These are phyloP conservation scores for Heliconius eleuchia DNA, from an alignment of 1,140 invertebrate genomes.

Conservation along the genomic window DNA sequence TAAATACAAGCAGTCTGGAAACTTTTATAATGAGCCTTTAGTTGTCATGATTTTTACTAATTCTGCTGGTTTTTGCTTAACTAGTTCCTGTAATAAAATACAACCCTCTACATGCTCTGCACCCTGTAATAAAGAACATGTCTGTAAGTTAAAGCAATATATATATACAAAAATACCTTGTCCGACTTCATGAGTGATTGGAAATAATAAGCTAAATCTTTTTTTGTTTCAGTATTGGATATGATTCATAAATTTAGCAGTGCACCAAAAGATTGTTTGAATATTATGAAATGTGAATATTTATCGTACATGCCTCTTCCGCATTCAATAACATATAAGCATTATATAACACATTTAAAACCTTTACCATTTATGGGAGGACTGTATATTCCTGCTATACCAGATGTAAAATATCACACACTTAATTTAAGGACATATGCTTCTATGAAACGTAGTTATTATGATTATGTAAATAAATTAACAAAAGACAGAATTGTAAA, in stretches of 20 bases:
- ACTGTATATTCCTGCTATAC: conserved; percentile 63
- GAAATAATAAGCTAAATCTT: background rate
- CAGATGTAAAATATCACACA: conserved; percentile 61
- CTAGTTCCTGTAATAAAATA: conserved; percentile 53
- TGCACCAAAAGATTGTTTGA: conserved; percentile 64
- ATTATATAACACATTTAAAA: conserved; percentile 47
- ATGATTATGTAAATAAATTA: conserved; percentile 52
- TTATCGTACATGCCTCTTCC: conserved; percentile 60
- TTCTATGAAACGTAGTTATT: conserved; percentile 55
- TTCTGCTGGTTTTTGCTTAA: conserved; percentile 44
- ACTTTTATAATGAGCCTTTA: conserved; percentile 60
- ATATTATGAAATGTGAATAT: conserved; percentile 54
- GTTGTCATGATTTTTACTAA: conserved; percentile 68
- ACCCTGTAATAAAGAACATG: conserved; percentile 62
- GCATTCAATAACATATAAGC: conserved; percentile 51
- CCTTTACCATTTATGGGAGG: conserved; percentile 55
- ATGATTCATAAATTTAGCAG: conserved; percentile 54
- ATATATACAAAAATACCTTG: too few relatives aligned
- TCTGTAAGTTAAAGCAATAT: conserved; percentile 52
- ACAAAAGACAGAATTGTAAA: conserved; percentile 58
- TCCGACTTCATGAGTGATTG: background rate
- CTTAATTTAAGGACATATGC: conserved; percentile 62
- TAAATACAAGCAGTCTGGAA: conserved; percentile 52
- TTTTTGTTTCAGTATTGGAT: conserved; percentile 65
- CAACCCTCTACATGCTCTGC: conserved; percentile 51